Conservation (phyloP, 2,113 vertebrate genomes). For the Aleadryas rufinucha region DNA sequence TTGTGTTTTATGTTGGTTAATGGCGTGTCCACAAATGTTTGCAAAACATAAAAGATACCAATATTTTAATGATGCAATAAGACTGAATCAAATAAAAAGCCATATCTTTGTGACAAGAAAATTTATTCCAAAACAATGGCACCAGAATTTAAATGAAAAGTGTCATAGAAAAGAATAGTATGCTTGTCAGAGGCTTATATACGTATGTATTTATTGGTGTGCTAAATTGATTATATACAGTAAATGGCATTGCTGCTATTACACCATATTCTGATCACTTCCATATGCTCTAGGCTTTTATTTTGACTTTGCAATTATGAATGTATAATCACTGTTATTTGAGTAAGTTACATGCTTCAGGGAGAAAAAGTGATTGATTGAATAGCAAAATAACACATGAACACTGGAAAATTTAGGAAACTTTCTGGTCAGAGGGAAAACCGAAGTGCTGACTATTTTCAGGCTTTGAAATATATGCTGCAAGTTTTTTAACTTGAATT, state of each 20-base stretch:
- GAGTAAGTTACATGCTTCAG: not conserved
- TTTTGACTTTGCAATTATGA: slow-evolving; percentile 69
- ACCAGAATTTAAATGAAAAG: slow-evolving; percentile 77
- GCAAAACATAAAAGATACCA: slow-evolving; percentile 75
- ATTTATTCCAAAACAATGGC: slow-evolving; percentile 70
- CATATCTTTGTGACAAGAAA: slow-evolving; percentile 69
- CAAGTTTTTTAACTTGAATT: not conserved
- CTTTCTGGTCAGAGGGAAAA: not conserved
- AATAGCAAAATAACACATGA: not conserved
- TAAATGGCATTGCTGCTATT: slow-evolving; percentile 70
- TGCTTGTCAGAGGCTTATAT: slow-evolving; percentile 62
- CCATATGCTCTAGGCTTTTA: slow-evolving; percentile 70
- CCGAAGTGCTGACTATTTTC: not conserved
- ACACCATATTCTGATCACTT: slow-evolving; percentile 71
- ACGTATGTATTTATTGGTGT: slow-evolving; percentile 69
- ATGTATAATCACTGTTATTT: slow-evolving; percentile 49
- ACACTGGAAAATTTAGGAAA: not conserved
- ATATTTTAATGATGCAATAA: slow-evolving; percentile 77
- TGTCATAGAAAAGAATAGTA: slow-evolving; percentile 49
- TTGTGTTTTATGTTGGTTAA: slow-evolving; percentile 72
- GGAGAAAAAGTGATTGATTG: slow-evolving; percentile 3
- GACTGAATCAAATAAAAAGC: slow-evolving; percentile 75
- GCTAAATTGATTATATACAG: slow-evolving; percentile 75
- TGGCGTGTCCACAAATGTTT: slow-evolving; percentile 74
- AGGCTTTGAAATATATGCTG: not conserved